These are phyloP conservation scores for Pseudoips prasinana DNA, from an alignment of 2,888 invertebrate species.

Conservation along the genomic window DNA sequence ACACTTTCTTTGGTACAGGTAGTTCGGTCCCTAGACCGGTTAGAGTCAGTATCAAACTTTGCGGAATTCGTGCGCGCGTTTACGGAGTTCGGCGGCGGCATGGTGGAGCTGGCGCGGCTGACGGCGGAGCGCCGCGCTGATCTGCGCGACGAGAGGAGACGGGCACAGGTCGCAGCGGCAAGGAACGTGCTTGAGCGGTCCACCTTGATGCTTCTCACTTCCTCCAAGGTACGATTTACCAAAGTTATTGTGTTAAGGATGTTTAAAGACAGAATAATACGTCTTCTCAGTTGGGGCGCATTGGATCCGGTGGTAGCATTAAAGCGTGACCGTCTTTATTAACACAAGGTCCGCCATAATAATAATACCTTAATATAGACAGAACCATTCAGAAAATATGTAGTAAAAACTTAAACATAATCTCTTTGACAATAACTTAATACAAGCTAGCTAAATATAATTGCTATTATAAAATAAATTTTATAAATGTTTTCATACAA, in stretches of 20 bases:
- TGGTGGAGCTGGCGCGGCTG: conserved; percentile 98
- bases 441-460: too few species aligned
- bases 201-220: conserved; percentile 97
- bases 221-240: conserved; percentile 89
- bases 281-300: too few species aligned
- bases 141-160: conserved; percentile 94
- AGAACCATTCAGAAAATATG: too few species aligned
- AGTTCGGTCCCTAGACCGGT: conserved; percentile 89
- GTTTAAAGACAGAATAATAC: neutral
- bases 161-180: conserved; percentile 98
- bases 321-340: too few species aligned
- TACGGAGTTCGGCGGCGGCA: conserved; percentile 98
- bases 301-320: too few species aligned
- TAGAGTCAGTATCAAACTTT: conserved; percentile 94
- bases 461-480: too few species aligned
- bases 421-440: too few species aligned
- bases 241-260: neutral
- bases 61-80: conserved; percentile 99
- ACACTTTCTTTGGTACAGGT: too few species aligned
- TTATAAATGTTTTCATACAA: too few species aligned
- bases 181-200: conserved; percentile 97
- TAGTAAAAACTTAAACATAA: too few species aligned
- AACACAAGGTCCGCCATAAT: too few species aligned
- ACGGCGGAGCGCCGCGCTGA: conserved; percentile 92
- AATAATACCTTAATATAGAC: too few species aligned